Base-by-base conservation (phyloP, 1,140 invertebrate genomes). In the Orussus abietinus region DNA sequence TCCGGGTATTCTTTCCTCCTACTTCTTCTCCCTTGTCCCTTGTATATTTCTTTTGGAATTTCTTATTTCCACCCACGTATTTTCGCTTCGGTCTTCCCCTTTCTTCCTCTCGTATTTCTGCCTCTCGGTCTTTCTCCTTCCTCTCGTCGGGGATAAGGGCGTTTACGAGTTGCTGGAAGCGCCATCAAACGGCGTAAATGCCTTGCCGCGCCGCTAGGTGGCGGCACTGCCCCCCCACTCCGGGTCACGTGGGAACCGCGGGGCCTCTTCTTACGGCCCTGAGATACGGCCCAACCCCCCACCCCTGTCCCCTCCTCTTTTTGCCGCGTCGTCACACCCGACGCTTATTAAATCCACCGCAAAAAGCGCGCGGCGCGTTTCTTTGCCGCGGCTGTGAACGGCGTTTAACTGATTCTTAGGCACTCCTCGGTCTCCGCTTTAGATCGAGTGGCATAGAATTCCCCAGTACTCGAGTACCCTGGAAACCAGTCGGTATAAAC, bases 121-220 rank as follows among this genome's bases (percentile, higher is more conserved):
- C n/a, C n/a, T n/a, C n/a, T n/a, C n/a, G n/a, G n/a, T n/a, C n/a
- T 49, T 36, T 46, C 52, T 38, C 45, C 41, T n/a, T n/a, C n/a
- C n/a, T n/a, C n/a, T n/a, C n/a, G n/a, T n/a, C 22, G 21, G 38
- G 45, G 49, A 55, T 51, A 47, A 52, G 38, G 48, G 37, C 52
- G 57, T 66, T 66, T 65, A 61, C 61, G 62, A 66, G 41, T 62
- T 51, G 58, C 51, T 62, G 47, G 57, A 61, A 65, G 51, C 50
- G 50, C 51, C 57, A 60, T 65, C 50, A 61, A 64, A 61, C 56
- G 43, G 26, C 11, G 20, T 31, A 49, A n/a, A n/a, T n/a, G n/a
- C 30, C 42, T 36, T 19, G 22, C 36, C 43, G 14, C 14, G 11
- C 38, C 21, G 30, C 25, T 38, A 25, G 38, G 46, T 51, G 50